These are phyloP conservation scores for Pseudomyrmex dendroicus DNA, from an alignment of 1,140 invertebrate genomes.

Conservation along the genomic window DNA sequence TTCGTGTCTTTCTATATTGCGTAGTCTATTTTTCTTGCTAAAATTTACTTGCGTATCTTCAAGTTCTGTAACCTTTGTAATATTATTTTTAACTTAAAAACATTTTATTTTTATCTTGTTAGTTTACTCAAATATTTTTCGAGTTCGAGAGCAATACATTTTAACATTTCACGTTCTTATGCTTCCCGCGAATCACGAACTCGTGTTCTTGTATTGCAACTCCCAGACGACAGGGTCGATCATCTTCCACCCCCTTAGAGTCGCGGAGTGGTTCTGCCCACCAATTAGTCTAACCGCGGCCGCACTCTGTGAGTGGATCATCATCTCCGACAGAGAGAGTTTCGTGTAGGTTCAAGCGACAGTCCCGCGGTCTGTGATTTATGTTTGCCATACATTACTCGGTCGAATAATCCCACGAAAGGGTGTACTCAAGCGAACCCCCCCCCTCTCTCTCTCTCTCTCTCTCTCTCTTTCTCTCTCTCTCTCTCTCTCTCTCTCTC, in stretches of 20 bases:
- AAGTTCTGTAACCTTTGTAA: not conserved
- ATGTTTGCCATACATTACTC: conserved; percentile 84
- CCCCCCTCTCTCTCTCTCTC: conserved; percentile 60
- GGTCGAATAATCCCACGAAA: conserved; percentile 84
- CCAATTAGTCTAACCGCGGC: conserved; percentile 78
- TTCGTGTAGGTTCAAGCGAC: conserved; percentile 77
- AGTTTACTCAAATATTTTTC: not conserved
- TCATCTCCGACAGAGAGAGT: conserved; percentile 79
- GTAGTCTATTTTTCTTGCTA: not conserved
- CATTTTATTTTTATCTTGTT: too few species aligned
- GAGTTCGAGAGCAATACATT: not conserved
- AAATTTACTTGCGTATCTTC: not conserved
- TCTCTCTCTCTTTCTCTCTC: conserved; percentile 47
- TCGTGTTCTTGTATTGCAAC: conserved; percentile 3
- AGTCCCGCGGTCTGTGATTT: conserved; percentile 81
- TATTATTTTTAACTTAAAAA: not conserved
- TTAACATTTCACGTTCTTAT: not conserved
- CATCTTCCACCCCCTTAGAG: conserved; percentile 39
- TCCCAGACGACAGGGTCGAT: conserved; percentile 24
- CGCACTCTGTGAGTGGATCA: conserved; percentile 75
- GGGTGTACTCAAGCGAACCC: conserved; percentile 76
- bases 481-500: conserved; percentile 34
- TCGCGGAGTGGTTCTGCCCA: conserved; percentile 67
- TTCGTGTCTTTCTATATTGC: not conserved
- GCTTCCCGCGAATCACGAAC: conserved; percentile 1